A percentile compares a stretch with the other conserved stretches of the same genome.
Evolutionary conservation across 2,797 vertebrate genomes (phyloP).

Genomic region (Buphagus erythrorhynchus): DNA sequence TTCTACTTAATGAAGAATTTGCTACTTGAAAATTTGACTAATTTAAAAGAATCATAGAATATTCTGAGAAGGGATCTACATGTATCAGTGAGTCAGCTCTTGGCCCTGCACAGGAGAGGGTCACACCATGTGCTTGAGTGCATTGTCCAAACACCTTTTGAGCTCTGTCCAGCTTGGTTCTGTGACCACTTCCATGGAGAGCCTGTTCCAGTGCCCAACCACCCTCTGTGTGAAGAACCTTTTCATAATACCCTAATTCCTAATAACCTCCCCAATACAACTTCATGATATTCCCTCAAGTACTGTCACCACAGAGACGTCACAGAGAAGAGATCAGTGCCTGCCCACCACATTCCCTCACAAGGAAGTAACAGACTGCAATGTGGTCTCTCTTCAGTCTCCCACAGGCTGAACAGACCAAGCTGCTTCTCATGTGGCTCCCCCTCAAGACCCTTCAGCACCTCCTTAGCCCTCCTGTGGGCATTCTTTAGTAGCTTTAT

Average conservation of each 20-base stretch:
- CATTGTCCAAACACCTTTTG: not conserved
- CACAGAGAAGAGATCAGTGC: not conserved
- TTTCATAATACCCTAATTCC: not conserved
- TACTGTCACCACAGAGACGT: not conserved
- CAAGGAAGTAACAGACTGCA: not conserved
- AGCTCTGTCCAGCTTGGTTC: not conserved
- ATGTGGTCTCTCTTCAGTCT: not conserved
- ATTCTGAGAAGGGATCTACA: not conserved
- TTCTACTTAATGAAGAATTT: not conserved
- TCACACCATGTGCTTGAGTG: not conserved
- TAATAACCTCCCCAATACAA: not conserved
- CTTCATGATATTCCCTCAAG: not conserved
- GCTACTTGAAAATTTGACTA: not conserved
- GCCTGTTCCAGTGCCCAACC: not conserved
- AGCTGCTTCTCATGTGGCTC: not conserved
- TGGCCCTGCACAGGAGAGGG: not conserved
- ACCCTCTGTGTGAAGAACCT: not conserved
- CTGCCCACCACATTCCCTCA: fast-evolving
- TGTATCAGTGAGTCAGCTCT: not conserved
- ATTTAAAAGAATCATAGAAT: not conserved
- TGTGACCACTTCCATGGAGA: not conserved
- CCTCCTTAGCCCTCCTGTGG: not conserved
- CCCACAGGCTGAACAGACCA: not conserved
- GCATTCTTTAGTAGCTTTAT: not conserved
- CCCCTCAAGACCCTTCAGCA: not conserved